Evolutionary conservation across 2,888 invertebrate species (phyloP).

Genomic region (Watsonalla cultraria): DNA sequence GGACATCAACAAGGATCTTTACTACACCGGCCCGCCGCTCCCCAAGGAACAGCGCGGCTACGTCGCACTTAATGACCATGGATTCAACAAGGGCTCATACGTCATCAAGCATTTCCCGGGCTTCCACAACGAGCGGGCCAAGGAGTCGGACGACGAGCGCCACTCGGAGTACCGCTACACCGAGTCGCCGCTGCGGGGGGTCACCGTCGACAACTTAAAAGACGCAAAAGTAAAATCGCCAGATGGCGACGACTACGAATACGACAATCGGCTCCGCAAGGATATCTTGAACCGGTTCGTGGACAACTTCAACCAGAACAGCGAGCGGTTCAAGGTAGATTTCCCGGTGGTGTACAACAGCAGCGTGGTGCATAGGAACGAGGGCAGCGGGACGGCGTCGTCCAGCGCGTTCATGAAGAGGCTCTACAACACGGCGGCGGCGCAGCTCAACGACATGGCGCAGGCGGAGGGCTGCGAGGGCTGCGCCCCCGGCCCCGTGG

Average conservation of each 20-base stretch:
- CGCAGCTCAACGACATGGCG: conserved; percentile 7
- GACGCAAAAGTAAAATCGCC: conserved; percentile 17
- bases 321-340: conserved; percentile 52
- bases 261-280: conserved; percentile 49
- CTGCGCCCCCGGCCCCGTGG: conserved; percentile 44
- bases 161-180: conserved; percentile 33
- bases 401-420: conserved; percentile 54
- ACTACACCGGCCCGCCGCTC: conserved; percentile 28
- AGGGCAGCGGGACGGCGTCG: conserved; percentile 40
- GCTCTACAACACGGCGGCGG: conserved; percentile 26
- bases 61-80: conserved; percentile 26
- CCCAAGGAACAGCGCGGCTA: conserved; percentile 21
- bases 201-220: conserved; percentile 25
- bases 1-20: conserved; percentile 26
- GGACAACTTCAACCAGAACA: conserved; percentile 61
- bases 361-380: conserved; percentile 47
- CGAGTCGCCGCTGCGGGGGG: conserved; percentile 27
- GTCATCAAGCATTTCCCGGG: conserved; percentile 59
- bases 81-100: conserved; percentile 47
- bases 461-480: conserved; percentile 14
- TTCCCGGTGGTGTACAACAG: conserved; percentile 63
- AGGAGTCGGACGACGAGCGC: conserved; percentile 40
- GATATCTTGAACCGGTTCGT: conserved; percentile 55
- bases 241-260: conserved; percentile 44
- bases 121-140: conserved; percentile 46